A percentile compares a stretch with the other conserved stretches of the same genome.
Evolutionary conservation across 2,797 vertebrate genomes (phyloP).

Genomic region (Kryptolebias ocellatus): DNA sequence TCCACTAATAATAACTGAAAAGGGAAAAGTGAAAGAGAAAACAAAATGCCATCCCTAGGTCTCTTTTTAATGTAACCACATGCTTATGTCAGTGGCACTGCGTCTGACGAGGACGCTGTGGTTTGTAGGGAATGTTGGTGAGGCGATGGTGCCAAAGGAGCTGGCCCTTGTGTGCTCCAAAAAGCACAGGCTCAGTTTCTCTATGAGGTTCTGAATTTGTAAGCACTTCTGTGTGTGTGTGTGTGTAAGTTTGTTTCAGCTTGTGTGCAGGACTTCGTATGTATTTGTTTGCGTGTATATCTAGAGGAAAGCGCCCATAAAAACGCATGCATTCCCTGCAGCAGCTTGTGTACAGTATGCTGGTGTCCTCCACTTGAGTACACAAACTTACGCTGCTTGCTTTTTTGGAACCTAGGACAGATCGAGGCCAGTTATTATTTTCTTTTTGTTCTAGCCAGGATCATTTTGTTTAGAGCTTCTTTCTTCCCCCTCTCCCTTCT

Average conservation of each 20-base stretch:
- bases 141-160: constrained; percentile 46
- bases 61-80: constrained; percentile 74
- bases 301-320: constrained; percentile 7
- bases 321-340: constrained; percentile 24
- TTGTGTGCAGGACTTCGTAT: constrained; percentile 13
- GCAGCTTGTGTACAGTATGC: constrained; percentile 21
- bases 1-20: constrained; percentile 77
- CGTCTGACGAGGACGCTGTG: constrained; percentile 67
- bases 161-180: constrained; percentile 51
- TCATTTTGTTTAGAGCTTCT: constrained; percentile 26
- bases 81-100: constrained; percentile 73
- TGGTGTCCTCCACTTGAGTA: constrained; percentile 27
- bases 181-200: constrained; percentile 68
- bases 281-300: constrained; percentile 29
- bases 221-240: constrained; percentile 43
- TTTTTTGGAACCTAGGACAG: constrained; percentile 40
- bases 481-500: constrained; percentile 2
- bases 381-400: constrained; percentile 32
- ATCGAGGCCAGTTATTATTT: constrained; percentile 56
- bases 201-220: constrained; percentile 45
- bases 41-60: constrained; percentile 64
- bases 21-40: constrained; percentile 64
- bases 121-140: constrained; percentile 67
- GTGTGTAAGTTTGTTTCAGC: constrained; percentile 20
- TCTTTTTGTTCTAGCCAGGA: constrained; percentile 34